Conservation (phyloP, 2,113 vertebrate genomes). For the Heptranchias perlo region DNA sequence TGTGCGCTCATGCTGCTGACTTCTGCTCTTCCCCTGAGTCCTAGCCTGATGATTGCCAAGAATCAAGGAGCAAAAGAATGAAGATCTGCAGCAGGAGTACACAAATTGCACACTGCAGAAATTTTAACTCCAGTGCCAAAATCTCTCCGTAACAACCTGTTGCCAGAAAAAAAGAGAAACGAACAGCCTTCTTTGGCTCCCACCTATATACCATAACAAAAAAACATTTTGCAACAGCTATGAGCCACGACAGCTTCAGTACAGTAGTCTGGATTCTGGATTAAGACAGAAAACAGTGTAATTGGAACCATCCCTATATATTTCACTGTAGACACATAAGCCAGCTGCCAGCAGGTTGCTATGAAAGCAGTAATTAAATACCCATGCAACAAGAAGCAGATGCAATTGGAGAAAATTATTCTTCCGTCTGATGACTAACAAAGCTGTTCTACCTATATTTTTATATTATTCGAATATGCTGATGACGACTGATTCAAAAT, state of each 20-base stretch:
- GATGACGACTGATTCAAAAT: background rate
- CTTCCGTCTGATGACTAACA: background rate
- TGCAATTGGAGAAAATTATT: conserved; percentile 29
- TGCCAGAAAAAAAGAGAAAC: conserved; percentile 25
- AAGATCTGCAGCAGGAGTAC: conserved; percentile 3
- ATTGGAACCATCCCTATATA: conserved; percentile 31
- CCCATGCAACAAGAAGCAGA: conserved; percentile 3
- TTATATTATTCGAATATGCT: background rate
- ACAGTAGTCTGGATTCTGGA: conserved; percentile 32
- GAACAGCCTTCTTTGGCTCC: conserved; percentile 14
- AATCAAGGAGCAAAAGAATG: background rate
- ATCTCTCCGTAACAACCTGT: background rate
- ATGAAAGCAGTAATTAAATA: conserved; percentile 25
- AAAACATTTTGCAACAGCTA: conserved; percentile 20
- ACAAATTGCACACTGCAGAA: conserved; percentile 1
- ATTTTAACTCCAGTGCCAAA: background rate
- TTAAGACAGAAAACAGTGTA: conserved; percentile 26
- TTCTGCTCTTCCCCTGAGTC: conserved; percentile 18
- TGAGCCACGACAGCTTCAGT: conserved; percentile 13
- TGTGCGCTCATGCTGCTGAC: conserved; percentile 15
- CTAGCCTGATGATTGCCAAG: background rate
- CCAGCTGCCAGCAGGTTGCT: conserved; percentile 26
- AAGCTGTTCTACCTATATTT: background rate
- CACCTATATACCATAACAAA: background rate
- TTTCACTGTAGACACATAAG: conserved; percentile 20